Conservation (phyloP, 2,113 vertebrate genomes). For the Podiceps cristatus region DNA sequence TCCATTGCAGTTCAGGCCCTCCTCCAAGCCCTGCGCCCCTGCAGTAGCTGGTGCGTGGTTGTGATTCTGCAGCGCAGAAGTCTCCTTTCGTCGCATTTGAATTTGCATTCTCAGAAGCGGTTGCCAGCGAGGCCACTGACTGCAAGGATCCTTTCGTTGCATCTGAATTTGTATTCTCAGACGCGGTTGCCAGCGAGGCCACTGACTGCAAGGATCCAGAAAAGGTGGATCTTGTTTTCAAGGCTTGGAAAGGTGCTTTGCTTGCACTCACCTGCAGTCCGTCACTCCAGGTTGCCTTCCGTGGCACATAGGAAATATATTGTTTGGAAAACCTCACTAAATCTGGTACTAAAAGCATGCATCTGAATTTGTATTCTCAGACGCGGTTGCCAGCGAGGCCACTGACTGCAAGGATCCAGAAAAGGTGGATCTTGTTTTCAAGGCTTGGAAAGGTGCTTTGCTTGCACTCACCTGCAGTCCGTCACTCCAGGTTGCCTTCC, state of each 20-base stretch:
- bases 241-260: neutral
- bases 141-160: neutral
- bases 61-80: neutral
- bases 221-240: neutral
- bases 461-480: neutral
- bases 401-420: neutral
- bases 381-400: neutral
- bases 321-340: neutral
- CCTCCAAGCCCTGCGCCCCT: neutral
- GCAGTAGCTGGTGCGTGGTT: rapidly evolving
- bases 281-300: neutral
- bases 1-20: neutral
- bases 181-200: neutral
- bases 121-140: neutral
- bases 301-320: neutral
- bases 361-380: neutral
- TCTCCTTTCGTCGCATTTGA: neutral
- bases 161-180: neutral
- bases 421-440: neutral
- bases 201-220: neutral
- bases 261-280: neutral
- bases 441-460: neutral
- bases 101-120: neutral
- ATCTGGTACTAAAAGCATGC: neutral
- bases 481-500: neutral